Evolutionary conservation across 2,113 vertebrate species (phyloP).

Genomic region (Bostrychus sinensis): DNA sequence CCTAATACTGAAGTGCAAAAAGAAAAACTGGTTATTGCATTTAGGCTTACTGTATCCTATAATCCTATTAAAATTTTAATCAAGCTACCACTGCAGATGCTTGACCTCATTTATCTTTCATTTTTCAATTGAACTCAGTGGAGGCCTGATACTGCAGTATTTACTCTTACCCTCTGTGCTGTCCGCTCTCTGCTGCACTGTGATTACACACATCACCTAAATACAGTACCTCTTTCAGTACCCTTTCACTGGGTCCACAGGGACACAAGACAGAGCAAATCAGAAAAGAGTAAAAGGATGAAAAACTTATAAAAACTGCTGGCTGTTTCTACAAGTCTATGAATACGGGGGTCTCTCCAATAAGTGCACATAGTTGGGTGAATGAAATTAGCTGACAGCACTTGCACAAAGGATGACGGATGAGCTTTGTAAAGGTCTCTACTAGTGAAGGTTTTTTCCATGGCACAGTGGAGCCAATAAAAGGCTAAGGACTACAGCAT

Average conservation of each 20-base stretch:
- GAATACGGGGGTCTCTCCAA: slow-evolving; percentile 18
- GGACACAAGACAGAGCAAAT: slow-evolving; percentile 12
- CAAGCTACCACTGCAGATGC: slow-evolving; percentile 34
- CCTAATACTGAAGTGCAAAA: too few species aligned
- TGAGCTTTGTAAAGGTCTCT: slow-evolving; percentile 46
- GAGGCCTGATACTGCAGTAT: slow-evolving; percentile 57
- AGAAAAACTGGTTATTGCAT: background rate
- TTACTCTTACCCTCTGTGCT: slow-evolving; percentile 42
- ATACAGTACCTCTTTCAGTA: slow-evolving; percentile 44
- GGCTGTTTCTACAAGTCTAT: background rate
- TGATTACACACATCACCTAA: slow-evolving; percentile 61
- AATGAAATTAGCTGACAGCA: slow-evolving; percentile 46
- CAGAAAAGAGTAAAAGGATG: slow-evolving; percentile 6
- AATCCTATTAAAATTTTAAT: slow-evolving; percentile 10
- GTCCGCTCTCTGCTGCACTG: slow-evolving; percentile 39
- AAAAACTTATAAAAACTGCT: slow-evolving; percentile 13
- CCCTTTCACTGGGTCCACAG: slow-evolving; percentile 1
- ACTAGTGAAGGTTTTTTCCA: slow-evolving; percentile 35
- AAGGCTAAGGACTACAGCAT: slow-evolving; percentile 20
- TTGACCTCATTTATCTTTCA: slow-evolving; percentile 26
- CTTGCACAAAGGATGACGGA: slow-evolving; percentile 48
- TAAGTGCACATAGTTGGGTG: slow-evolving; percentile 14
- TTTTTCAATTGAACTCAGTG: slow-evolving; percentile 24
- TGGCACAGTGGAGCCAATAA: background rate
- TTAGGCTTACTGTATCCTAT: background rate